These are phyloP conservation scores for Callyntrura sp. DNA, from an alignment of 2,888 invertebrate genomes.

Conservation along the genomic window DNA sequence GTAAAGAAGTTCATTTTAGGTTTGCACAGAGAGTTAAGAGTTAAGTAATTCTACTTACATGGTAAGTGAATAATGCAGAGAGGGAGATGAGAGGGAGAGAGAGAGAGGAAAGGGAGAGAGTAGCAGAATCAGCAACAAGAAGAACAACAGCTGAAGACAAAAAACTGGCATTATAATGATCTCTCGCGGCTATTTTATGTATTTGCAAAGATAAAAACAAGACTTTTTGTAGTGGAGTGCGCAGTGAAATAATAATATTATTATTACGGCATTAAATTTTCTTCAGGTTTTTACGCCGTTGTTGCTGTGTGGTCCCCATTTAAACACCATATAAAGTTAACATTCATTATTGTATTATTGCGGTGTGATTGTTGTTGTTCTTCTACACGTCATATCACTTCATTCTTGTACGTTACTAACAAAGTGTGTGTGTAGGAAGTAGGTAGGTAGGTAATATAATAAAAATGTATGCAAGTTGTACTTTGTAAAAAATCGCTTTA, in stretches of 20 bases:
- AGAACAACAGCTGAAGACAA: constrained; percentile 15
- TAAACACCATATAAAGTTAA: constrained; percentile 58
- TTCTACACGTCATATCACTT: neutral
- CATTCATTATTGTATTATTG: constrained; percentile 47
- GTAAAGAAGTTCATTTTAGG: neutral
- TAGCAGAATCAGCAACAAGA: constrained; percentile 13
- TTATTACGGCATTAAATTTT: constrained; percentile 71
- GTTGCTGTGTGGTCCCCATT: constrained; percentile 73
- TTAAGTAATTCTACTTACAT: constrained; percentile 11
- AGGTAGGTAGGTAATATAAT: neutral
- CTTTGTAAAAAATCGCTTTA: neutral
- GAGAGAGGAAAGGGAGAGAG: neutral
- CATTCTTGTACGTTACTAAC: neutral
- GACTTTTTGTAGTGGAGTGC: constrained; percentile 56
- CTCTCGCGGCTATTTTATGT: constrained; percentile 76
- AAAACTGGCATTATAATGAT: constrained; percentile 70
- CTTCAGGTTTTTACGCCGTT: constrained; percentile 58
- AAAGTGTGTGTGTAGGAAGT: neutral
- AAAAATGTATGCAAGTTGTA: neutral
- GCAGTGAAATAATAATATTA: constrained; percentile 72
- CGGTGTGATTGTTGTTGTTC: neutral
- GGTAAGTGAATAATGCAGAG: constrained; percentile 1
- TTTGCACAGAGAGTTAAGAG: neutral
- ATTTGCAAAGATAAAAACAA: constrained; percentile 76
- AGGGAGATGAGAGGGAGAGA: neutral